Base-by-base conservation (phyloP, 1,140 invertebrate genomes). In the Euwallacea similis region DNA sequence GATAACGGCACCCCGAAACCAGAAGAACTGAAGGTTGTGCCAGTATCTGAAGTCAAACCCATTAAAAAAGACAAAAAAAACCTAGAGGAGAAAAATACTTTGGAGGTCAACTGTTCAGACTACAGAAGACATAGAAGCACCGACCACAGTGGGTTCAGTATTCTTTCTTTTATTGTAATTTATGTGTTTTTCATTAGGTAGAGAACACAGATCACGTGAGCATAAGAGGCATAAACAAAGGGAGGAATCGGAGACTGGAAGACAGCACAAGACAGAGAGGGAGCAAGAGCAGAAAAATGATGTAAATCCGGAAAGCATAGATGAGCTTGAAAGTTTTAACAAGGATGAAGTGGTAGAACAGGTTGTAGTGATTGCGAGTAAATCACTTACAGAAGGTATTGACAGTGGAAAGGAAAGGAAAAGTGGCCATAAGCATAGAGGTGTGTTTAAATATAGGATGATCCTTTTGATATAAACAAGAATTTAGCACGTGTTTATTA, bases 21-120 rank as follows among this genome's bases (percentile, higher is more conserved):
- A 3, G 76, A 76, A 42, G 78, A 79, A 21, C 43, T 66, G 0
- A 76, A 75, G 54, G 76, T 74, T 71, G 77, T 79, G 2, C 79
- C 76, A 0, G 71, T 79, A 8, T 79, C 75, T 11, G 78, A 80
- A 69, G 79, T 79, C 7, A 81, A 80, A 74, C 78, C 78, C 3
- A 79, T 81, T 7, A 81, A 79, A 69, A 79, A 80, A 60, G 72
- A 73, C 46, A 69, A 73, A 50, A 75, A 74, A 47, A 59, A 60
- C 21, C 50, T 50, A 7, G 73, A 76, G 55, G 73, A 77, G 21
- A 77, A 78, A 68, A 73, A 78, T 50, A 78, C 74, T 7, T 46
- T 78, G 15, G 78, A 79, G 16, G 78, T 79, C 4, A 69, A 66
- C 21, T 55, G 61, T 16, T 69, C 47, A 10, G 76, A 78, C 42